phyloP scores from a whole-genome alignment of 2,888 invertebrate species.

The Fabriciana adippe region DNA sequence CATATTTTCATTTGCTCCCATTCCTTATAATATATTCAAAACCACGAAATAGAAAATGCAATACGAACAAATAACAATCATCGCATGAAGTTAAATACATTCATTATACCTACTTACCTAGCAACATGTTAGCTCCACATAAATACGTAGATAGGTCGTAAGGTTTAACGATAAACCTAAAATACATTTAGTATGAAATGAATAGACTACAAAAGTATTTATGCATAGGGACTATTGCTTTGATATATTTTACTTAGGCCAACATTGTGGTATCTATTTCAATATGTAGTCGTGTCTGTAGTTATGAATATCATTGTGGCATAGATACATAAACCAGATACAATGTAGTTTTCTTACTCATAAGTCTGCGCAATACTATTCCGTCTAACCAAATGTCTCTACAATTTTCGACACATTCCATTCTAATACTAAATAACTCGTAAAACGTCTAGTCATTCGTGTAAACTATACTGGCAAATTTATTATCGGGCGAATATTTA shows the following conservation, averaged over 20 bases:
- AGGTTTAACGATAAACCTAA: conserved; percentile 33
- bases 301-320: not conserved
- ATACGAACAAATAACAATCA: conserved; percentile 16
- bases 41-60: conserved; percentile 19
- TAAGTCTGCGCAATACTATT: conserved; percentile 15
- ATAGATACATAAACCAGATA: conserved; percentile 12
- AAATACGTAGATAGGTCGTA: conserved; percentile 28
- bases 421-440: conserved; percentile 70
- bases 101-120: conserved; percentile 13
- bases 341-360: conserved; percentile 7
- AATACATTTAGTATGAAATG: conserved; percentile 29
- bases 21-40: conserved; percentile 3
- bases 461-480: conserved; percentile 69
- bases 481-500: conserved; percentile 48
- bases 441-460: conserved; percentile 72
- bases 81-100: conserved; percentile 19
- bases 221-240: conserved; percentile 1
- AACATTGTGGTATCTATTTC: conserved; percentile 18
- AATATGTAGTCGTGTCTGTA: not conserved
- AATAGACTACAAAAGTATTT: conserved; percentile 25
- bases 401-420: conserved; percentile 61
- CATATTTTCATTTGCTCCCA: not conserved
- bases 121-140: conserved; percentile 29
- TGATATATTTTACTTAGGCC: conserved; percentile 15
- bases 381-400: conserved; percentile 26